Percentiles rank a stretch among this genome's conserved stretches.
Conservation (phyloP, 2,888 invertebrate genomes). For the Argyra leucocephala region DNA sequence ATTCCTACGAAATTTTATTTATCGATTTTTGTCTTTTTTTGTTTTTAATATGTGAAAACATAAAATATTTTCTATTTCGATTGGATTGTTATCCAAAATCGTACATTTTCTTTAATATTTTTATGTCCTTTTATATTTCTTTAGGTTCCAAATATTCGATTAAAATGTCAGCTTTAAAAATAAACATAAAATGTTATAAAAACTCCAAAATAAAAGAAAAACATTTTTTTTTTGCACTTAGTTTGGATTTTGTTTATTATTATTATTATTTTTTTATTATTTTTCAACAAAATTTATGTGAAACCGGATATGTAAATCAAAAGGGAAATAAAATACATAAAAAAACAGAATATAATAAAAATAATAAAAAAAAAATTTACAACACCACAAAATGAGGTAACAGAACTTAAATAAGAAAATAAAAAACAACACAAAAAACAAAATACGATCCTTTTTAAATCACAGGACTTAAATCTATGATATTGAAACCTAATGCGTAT, state of each 20-base stretch:
- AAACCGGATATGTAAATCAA: conserved; percentile 1
- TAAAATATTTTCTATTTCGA: too few relatives aligned
- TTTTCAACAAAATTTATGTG: neutral
- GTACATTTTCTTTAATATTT: too few relatives aligned
- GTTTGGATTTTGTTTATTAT: neutral
- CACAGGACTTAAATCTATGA: neutral
- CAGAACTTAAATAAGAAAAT: neutral
- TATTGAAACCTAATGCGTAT: neutral
- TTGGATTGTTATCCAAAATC: too few relatives aligned
- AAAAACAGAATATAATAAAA: neutral
- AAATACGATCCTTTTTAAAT: neutral
- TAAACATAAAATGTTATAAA: neutral
- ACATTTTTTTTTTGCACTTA: neutral
- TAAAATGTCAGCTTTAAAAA: neutral
- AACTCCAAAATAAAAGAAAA: neutral
- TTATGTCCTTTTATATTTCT: too few relatives aligned
- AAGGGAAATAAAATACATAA: neutral
- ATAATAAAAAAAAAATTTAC: conserved; percentile 1
- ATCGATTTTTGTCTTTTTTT: too few relatives aligned
- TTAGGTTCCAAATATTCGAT: neutral
- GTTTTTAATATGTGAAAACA: too few relatives aligned
- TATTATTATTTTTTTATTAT: neutral
- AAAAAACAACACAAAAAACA: neutral
- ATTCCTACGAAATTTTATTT: too few relatives aligned
- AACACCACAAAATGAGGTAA: conserved; percentile 3